Evolutionary conservation across 1,140 invertebrate genomes (phyloP).

Genomic region (Argopecten irradians): DNA sequence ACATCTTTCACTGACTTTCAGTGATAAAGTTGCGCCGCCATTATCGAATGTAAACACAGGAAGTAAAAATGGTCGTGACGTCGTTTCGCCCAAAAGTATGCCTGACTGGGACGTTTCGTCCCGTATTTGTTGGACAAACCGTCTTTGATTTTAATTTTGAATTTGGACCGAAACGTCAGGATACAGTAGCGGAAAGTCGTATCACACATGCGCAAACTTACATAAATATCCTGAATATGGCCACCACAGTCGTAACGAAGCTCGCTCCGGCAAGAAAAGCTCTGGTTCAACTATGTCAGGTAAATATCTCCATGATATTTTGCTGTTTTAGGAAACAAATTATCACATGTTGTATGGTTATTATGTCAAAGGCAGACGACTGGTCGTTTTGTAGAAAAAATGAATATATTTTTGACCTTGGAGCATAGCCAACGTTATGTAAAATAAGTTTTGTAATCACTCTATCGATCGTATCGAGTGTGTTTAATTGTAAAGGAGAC

Average conservation of each 20-base stretch:
- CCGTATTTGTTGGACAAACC: no score
- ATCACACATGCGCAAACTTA: conserved; percentile 34
- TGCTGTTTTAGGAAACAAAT: not conserved
- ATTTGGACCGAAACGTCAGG: no score
- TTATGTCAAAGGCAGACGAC: not conserved
- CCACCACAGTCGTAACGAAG: conserved; percentile 49
- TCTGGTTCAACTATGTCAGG: conserved; percentile 61
- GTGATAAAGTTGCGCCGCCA: not conserved
- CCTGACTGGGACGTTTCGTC: no score
- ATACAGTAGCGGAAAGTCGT: conserved; percentile 21
- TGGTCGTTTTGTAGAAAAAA: not conserved
- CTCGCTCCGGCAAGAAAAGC: conserved; percentile 59
- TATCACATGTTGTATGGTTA: not conserved
- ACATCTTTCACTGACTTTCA: no score
- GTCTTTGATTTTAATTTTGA: no score
- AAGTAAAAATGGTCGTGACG: not conserved
- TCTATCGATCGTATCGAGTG: not conserved
- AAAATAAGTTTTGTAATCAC: conserved; percentile 3
- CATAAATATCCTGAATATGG: conserved; percentile 53
- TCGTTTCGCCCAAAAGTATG: no score
- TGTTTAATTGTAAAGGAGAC: no score
- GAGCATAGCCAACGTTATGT: not conserved
- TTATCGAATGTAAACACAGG: not conserved
- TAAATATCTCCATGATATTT: conserved; percentile 40
- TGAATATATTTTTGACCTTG: no score